phyloP scores from a whole-genome alignment of 2,113 vertebrate species.

The Ceratotherium simum region DNA sequence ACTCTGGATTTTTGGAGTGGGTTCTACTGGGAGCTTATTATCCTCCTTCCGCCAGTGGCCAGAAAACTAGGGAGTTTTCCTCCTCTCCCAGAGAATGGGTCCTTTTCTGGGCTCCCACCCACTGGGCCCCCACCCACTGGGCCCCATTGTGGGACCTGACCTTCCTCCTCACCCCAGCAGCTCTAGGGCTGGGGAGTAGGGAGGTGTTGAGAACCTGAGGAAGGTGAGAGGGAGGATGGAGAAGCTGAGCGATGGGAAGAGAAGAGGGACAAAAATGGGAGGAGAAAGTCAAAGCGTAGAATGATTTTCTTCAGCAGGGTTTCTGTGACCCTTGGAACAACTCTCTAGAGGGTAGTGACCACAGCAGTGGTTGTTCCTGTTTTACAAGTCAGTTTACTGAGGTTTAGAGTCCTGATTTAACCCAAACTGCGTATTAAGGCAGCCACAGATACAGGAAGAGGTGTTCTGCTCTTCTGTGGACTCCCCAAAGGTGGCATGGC shows the following conservation, averaged over 20 bases:
- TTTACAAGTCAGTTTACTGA: not conserved
- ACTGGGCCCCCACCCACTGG: rapidly evolving
- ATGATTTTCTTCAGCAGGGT: not conserved
- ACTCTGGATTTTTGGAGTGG: not conserved
- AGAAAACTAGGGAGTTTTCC: not conserved
- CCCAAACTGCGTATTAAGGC: not conserved
- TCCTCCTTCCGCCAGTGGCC: not conserved
- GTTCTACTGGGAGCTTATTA: not conserved
- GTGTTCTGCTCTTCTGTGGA: not conserved
- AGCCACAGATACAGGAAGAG: not conserved
- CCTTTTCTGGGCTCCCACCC: not conserved
- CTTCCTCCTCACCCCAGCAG: not conserved
- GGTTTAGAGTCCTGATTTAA: not conserved
- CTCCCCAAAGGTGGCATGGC: not conserved
- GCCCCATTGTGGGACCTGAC: not conserved
- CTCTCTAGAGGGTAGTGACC: not conserved
- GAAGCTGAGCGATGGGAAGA: not conserved
- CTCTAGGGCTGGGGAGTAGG: not conserved
- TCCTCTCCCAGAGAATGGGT: not conserved
- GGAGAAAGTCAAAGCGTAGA: not conserved
- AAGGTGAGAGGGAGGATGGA: not conserved
- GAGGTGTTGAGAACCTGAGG: not conserved
- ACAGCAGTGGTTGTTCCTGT: not conserved
- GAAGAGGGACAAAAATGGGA: not conserved
- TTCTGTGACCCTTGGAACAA: not conserved